Percentiles rank a stretch among this genome's conserved stretches.
Evolutionary conservation across 2,888 invertebrate species (phyloP).

Genomic region (Stegana nigrithorax): DNA sequence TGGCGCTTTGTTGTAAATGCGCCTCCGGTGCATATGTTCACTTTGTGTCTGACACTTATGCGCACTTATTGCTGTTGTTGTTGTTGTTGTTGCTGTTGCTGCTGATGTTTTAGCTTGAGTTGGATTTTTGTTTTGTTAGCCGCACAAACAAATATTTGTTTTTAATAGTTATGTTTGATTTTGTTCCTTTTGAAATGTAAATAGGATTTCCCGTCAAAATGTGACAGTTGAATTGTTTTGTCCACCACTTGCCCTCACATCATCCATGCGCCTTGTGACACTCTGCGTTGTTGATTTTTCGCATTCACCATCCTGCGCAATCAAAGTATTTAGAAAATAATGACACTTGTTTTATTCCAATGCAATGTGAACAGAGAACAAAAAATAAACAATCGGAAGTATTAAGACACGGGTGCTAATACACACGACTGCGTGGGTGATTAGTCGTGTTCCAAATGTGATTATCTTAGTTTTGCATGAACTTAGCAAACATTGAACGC

Average conservation of each 20-base stretch:
- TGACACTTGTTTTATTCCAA: constrained; percentile 54
- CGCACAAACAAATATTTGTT: constrained; percentile 65
- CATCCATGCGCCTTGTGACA: constrained; percentile 2
- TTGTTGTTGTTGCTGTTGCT: constrained; percentile 25
- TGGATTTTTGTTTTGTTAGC: constrained; percentile 36
- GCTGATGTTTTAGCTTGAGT: constrained; percentile 18
- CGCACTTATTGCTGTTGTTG: constrained; percentile 28
- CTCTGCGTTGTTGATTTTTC: constrained; percentile 20
- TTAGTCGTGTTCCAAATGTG: constrained; percentile 43
- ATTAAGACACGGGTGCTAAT: not conserved
- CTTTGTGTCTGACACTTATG: constrained; percentile 56
- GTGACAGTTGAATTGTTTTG: constrained; percentile 48
- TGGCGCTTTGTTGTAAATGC: constrained; percentile 31
- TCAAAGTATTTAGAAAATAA: constrained; percentile 51
- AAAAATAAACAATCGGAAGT: too few species aligned
- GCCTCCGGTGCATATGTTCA: constrained; percentile 59
- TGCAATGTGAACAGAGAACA: too few species aligned
- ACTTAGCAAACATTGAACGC: too few species aligned
- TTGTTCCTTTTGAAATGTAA: constrained; percentile 53
- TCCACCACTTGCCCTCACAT: not conserved
- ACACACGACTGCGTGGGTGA: not conserved
- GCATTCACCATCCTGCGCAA: constrained; percentile 15
- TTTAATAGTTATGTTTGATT: constrained; percentile 59
- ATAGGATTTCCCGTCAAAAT: constrained; percentile 57
- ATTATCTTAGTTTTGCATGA: too few species aligned